These are phyloP conservation scores for Drosophila setifemur DNA, from an alignment of 1,140 invertebrate species.

Conservation along the genomic window DNA sequence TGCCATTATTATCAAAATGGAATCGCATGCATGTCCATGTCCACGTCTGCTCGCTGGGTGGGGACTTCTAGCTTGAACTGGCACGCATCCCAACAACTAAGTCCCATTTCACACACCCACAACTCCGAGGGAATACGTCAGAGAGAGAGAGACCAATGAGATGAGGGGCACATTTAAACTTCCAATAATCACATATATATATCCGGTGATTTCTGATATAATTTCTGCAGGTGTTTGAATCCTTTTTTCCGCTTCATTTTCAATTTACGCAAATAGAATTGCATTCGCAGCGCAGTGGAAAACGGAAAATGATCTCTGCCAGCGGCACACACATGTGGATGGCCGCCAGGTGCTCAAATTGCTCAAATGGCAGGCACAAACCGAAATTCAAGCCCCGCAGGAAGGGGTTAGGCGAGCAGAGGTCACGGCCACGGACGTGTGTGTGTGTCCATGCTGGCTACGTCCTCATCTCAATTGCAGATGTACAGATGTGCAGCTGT, in stretches of 20 bases:
- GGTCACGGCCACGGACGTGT: slow-evolving; percentile 69
- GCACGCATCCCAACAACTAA: slow-evolving; percentile 23
- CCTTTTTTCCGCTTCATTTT: slow-evolving; percentile 61
- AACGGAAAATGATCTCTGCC: slow-evolving; percentile 49
- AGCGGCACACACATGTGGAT: slow-evolving; percentile 19
- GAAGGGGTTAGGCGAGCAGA: slow-evolving; percentile 70
- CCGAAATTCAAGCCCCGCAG: slow-evolving; percentile 50
- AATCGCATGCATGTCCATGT: slow-evolving; percentile 65
- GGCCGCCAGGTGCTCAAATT: slow-evolving; percentile 63
- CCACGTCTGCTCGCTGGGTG: slow-evolving; percentile 20
- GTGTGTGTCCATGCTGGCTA: slow-evolving; percentile 24
- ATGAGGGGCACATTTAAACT: no score
- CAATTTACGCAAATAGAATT: slow-evolving; percentile 61
- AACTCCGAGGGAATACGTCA: no score
- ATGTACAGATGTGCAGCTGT: slow-evolving; percentile 24
- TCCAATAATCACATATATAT: neutral
- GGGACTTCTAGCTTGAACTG: slow-evolving; percentile 13
- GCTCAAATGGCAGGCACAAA: slow-evolving; percentile 39
- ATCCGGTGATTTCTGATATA: neutral
- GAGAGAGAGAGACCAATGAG: no score
- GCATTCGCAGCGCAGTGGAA: slow-evolving; percentile 47
- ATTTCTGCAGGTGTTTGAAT: slow-evolving; percentile 59
- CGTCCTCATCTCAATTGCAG: slow-evolving; percentile 21
- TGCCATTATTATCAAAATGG: slow-evolving; percentile 79
- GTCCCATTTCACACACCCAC: slow-evolving; percentile 74